Evolutionary conservation across 2,888 invertebrate species (phyloP).

Genomic region (Acronicta alni): DNA sequence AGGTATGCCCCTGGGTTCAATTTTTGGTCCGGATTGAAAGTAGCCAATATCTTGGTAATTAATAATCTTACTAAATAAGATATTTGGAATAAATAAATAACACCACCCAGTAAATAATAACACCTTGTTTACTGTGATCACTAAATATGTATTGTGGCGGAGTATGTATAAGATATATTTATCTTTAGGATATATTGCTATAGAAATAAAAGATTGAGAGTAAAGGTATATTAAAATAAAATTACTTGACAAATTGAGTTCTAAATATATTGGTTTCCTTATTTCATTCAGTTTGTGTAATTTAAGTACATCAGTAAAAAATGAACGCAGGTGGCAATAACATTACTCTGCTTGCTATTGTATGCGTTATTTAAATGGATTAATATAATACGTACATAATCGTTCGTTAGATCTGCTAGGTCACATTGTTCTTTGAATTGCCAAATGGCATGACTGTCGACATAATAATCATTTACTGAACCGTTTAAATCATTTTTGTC

Average conservation of each 20-base stretch:
- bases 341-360: conserved; percentile 21
- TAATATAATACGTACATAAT: conserved; percentile 25
- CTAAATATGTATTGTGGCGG: too few species aligned
- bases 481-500: conserved; percentile 27
- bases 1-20: conserved; percentile 11
- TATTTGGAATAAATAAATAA: too few species aligned
- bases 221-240: not conserved
- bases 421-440: conserved; percentile 41
- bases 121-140: too few species aligned
- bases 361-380: conserved; percentile 37
- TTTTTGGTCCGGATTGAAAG: not conserved
- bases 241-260: not conserved
- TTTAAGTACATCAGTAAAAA: conserved; percentile 24
- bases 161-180: too few species aligned
- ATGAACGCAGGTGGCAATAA: conserved; percentile 26
- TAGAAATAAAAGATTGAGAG: too few species aligned
- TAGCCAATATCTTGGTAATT: conserved; percentile 7
- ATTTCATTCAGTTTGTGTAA: conserved; percentile 2
- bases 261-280: conserved; percentile 1
- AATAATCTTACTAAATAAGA: not conserved
- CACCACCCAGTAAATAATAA: too few species aligned
- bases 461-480: conserved; percentile 14
- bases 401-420: conserved; percentile 38
- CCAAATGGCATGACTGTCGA: conserved; percentile 42
- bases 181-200: too few species aligned